A percentile compares a stretch with the other conserved stretches of the same genome.
Evolutionary conservation across 2,797 vertebrate genomes (phyloP).

Genomic region (Dermochelys coriacea): DNA sequence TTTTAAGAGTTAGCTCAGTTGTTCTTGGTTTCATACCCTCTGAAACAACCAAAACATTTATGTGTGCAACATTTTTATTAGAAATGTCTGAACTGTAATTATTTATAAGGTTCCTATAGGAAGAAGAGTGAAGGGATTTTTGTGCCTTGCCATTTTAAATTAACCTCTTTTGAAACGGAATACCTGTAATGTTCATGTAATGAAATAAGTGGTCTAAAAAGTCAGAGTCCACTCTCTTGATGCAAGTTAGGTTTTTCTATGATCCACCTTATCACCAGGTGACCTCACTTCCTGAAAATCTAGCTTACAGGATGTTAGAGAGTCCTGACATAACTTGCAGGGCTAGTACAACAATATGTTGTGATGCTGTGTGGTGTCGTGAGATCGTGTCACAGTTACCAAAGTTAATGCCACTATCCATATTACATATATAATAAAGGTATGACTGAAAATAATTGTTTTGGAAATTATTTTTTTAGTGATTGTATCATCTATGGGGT

Average conservation of each 20-base stretch:
- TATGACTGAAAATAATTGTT: background rate
- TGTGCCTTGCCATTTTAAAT: background rate
- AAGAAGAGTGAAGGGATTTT: background rate
- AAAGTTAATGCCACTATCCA: background rate
- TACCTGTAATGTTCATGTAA: background rate
- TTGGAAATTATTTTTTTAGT: background rate
- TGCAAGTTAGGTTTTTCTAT: background rate
- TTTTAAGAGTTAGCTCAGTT: background rate
- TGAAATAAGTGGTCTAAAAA: background rate
- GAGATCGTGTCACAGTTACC: background rate
- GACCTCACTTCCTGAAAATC: background rate
- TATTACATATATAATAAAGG: background rate
- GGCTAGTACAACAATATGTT: background rate
- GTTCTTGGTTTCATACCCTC: background rate
- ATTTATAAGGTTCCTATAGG: background rate
- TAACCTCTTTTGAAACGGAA: background rate
- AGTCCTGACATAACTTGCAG: background rate
- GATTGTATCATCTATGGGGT: background rate
- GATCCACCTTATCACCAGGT: background rate
- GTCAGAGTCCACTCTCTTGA: background rate
- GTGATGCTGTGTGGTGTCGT: fast-evolving
- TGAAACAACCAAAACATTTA: background rate
- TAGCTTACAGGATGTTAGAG: background rate
- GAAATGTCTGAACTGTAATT: background rate
- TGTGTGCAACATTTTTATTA: background rate